Conservation (phyloP, 2,113 vertebrate species). For the Cephalopholis sonnerati region DNA sequence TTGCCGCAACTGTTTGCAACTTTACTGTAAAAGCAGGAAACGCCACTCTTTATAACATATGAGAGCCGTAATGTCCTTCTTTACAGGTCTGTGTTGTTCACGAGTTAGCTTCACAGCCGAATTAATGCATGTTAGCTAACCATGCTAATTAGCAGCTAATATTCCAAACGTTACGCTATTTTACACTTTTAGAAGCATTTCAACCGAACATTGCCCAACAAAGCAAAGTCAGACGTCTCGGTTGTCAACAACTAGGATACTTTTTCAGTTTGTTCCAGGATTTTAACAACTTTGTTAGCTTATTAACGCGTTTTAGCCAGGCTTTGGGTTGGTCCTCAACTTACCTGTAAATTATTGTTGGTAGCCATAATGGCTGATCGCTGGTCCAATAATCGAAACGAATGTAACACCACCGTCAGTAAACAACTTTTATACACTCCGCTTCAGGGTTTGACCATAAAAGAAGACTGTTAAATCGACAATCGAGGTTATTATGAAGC, state of each 20-base stretch:
- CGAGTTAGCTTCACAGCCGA: not conserved
- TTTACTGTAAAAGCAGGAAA: no score
- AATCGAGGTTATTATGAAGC: constrained; percentile 19
- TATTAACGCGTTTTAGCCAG: constrained; percentile 19
- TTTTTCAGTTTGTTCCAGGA: not conserved
- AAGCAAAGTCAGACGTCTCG: fast-evolving
- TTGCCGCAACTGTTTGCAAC: not conserved
- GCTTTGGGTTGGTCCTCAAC: constrained; percentile 54
- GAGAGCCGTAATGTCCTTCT: fast-evolving
- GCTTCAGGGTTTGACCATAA: not conserved
- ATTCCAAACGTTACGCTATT: not conserved
- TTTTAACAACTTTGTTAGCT: constrained; percentile 34
- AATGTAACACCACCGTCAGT: constrained; percentile 1
- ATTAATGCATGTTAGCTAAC: constrained; percentile 35
- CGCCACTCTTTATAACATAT: fast-evolving
- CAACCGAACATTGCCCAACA: not conserved
- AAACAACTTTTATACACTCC: constrained; percentile 18
- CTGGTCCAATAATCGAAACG: constrained; percentile 34
- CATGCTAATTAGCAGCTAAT: constrained; percentile 76
- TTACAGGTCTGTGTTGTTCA: not conserved
- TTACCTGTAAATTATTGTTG: constrained; percentile 88
- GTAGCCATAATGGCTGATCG: constrained; percentile 83
- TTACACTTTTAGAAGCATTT: not conserved
- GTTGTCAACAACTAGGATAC: fast-evolving
- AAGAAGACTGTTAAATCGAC: not conserved